Evolutionary conservation across 2,797 vertebrate species (phyloP).

Genomic region (Erithacus rubecula): DNA sequence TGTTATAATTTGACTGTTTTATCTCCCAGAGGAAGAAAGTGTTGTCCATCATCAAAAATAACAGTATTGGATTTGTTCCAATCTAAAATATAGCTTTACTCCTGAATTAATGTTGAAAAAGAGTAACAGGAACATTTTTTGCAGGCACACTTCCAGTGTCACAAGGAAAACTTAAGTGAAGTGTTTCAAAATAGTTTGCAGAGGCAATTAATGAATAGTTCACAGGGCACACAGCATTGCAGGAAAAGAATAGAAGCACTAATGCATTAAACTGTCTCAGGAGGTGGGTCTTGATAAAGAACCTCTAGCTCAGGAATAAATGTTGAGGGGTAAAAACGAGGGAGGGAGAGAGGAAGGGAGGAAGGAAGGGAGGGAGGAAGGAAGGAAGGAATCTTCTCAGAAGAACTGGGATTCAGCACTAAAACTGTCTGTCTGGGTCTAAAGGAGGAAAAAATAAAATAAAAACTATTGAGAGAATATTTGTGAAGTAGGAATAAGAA

Average conservation of each 20-base stretch:
- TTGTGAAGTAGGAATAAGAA: not conserved
- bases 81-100: not conserved
- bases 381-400: not conserved
- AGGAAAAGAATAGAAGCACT: not conserved
- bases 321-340: not conserved
- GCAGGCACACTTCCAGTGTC: not conserved
- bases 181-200: not conserved
- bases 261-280: not conserved
- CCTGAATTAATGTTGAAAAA: not conserved
- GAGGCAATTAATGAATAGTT: not conserved
- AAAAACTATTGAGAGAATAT: not conserved
- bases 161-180: not conserved
- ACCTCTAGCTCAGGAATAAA: not conserved
- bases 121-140: not conserved
- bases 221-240: not conserved
- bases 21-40: constrained; percentile 17
- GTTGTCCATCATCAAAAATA: not conserved
- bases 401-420: not conserved
- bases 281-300: not conserved
- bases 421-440: not conserved
- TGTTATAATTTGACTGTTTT: not conserved
- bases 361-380: not conserved
- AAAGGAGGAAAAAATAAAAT: not conserved
- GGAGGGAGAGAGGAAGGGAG: not conserved
- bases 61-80: not conserved